phyloP scores from a whole-genome alignment of 2,113 vertebrate species.

The Pholis gunnellus region DNA sequence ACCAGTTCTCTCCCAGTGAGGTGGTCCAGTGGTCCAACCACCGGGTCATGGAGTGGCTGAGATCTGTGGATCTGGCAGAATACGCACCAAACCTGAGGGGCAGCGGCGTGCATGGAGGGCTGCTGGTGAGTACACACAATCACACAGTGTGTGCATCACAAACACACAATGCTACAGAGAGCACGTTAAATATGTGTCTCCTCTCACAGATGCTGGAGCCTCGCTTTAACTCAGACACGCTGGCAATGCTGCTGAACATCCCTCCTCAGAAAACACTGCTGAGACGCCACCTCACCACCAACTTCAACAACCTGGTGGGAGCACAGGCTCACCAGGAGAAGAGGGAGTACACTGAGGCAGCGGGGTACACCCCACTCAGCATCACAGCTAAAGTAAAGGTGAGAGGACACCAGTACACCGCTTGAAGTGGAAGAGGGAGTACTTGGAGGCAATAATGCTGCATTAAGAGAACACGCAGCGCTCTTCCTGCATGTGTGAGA shows the following conservation, averaged over 20 bases:
- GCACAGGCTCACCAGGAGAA: slow-evolving; percentile 93
- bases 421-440: neutral
- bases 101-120: slow-evolving; percentile 95
- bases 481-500: slow-evolving; percentile 18
- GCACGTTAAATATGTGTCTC: neutral
- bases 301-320: slow-evolving; percentile 91
- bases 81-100: slow-evolving; percentile 98
- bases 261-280: slow-evolving; percentile 95
- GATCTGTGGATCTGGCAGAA: slow-evolving; percentile 96
- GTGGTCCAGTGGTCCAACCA: slow-evolving; percentile 99
- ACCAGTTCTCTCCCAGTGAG: slow-evolving; percentile 86
- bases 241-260: slow-evolving; percentile 97
- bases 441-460: neutral
- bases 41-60: slow-evolving; percentile 97
- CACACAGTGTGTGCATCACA: neutral
- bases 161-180: neutral
- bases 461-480: neutral
- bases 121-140: slow-evolving; percentile 88
- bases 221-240: slow-evolving; percentile 91
- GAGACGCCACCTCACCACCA: slow-evolving; percentile 93
- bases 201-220: slow-evolving; percentile 91
- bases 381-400: slow-evolving; percentile 98
- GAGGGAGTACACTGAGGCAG: slow-evolving; percentile 88
- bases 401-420: slow-evolving; percentile 29
- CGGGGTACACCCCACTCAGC: slow-evolving; percentile 88